These are phyloP conservation scores for Brachynemurus nebulosus DNA, from an alignment of 2,888 invertebrate species.

Conservation along the genomic window DNA sequence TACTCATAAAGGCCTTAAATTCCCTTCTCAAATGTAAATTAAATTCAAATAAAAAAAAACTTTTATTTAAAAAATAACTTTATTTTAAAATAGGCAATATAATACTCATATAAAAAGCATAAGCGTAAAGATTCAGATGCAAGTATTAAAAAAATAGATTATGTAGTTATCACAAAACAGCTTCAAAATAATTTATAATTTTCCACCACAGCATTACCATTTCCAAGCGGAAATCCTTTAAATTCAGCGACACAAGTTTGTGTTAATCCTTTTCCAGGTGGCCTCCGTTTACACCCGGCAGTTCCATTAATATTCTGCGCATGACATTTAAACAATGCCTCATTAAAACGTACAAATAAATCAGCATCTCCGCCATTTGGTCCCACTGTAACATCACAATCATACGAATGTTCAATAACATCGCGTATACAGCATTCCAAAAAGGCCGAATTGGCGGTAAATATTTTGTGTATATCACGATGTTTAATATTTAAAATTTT, in stretches of 20 bases:
- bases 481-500: slow-evolving; percentile 40
- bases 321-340: slow-evolving; percentile 45
- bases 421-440: slow-evolving; percentile 60
- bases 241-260: slow-evolving; percentile 43
- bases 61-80: too few relatives aligned
- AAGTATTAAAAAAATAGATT: too few relatives aligned
- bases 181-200: slow-evolving; percentile 11
- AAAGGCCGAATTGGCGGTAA: slow-evolving; percentile 55
- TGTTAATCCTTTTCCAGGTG: slow-evolving; percentile 35
- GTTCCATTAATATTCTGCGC: slow-evolving; percentile 12
- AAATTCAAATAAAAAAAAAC: too few relatives aligned
- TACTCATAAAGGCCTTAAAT: too few relatives aligned
- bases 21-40: too few relatives aligned
- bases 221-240: slow-evolving; percentile 13
- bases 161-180: too few relatives aligned
- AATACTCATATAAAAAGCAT: too few relatives aligned
- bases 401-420: slow-evolving; percentile 38
- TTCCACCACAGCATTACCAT: slow-evolving; percentile 3
- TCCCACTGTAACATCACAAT: slow-evolving; percentile 56
- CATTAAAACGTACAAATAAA: slow-evolving; percentile 49
- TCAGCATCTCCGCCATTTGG: slow-evolving; percentile 65
- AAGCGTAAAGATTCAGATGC: too few relatives aligned
- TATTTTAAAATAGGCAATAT: too few relatives aligned
- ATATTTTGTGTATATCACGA: slow-evolving; percentile 43
- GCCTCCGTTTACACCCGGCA: slow-evolving; percentile 38